A percentile compares a stretch with the other conserved stretches of the same genome.
Evolutionary conservation across 2,113 vertebrate species (phyloP).

Genomic region (Pelecanus crispus): DNA sequence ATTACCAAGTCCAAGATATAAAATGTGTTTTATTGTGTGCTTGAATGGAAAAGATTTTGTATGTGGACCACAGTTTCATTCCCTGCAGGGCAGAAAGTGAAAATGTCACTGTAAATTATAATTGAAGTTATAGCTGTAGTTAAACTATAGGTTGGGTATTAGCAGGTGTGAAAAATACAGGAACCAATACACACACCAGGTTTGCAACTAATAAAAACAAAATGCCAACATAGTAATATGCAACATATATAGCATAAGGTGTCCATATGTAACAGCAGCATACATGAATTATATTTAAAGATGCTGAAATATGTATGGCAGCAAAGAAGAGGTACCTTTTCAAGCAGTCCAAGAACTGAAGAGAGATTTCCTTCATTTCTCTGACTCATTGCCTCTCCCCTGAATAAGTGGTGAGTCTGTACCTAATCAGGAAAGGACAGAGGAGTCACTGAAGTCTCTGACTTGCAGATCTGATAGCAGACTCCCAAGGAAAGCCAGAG

Average conservation of each 20-base stretch:
- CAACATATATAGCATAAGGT: not conserved
- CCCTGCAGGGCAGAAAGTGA: not conserved
- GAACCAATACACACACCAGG: not conserved
- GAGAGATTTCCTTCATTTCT: not conserved
- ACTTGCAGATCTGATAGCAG: not conserved
- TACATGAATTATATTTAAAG: not conserved
- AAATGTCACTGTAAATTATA: not conserved
- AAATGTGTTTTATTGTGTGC: no score
- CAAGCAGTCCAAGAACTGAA: not conserved
- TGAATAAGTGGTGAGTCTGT: not conserved
- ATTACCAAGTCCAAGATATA: no score
- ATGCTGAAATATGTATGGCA: not conserved
- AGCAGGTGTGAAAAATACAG: not conserved
- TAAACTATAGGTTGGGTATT: not conserved
- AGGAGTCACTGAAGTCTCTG: not conserved
- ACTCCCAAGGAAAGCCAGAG: not conserved
- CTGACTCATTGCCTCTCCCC: not conserved
- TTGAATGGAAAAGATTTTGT: not conserved
- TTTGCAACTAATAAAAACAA: not conserved
- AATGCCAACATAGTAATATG: not conserved
- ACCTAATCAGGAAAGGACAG: not conserved
- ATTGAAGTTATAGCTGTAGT: not conserved
- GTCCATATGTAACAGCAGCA: not conserved
- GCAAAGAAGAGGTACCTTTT: not conserved
- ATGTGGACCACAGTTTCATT: not conserved